Evolutionary conservation across 2,797 vertebrate genomes (phyloP).

Genomic region (Ptychadena robeensis): DNA sequence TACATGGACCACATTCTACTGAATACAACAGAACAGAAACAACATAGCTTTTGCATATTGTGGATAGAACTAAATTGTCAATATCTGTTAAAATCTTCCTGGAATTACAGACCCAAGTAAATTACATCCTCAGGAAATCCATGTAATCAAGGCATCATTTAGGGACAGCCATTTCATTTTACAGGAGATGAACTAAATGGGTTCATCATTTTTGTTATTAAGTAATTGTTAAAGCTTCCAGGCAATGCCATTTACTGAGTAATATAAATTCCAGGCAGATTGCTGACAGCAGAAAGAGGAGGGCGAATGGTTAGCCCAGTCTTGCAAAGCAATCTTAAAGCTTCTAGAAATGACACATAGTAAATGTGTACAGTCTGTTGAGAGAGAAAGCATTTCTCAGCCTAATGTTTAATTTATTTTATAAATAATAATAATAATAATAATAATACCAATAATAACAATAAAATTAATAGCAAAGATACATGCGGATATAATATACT

Average conservation of each 20-base stretch:
- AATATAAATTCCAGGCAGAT: conserved; percentile 12
- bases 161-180: conserved; percentile 25
- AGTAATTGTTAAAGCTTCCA: conserved; percentile 27
- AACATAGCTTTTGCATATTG: background rate
- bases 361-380: background rate
- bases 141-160: conserved; percentile 41
- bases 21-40: background rate
- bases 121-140: conserved; percentile 53
- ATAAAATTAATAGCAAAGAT: too few species aligned
- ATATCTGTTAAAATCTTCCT: conserved; percentile 22
- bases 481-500: too few species aligned
- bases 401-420: too few species aligned
- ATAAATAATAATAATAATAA: too few species aligned
- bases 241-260: conserved; percentile 21
- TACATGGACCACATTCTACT: background rate
- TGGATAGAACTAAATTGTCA: conserved; percentile 10
- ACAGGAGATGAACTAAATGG: conserved; percentile 38
- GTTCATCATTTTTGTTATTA: conserved; percentile 41
- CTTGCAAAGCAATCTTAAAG: too few species aligned
- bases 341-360: too few species aligned
- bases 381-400: too few species aligned
- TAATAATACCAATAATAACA: too few species aligned
- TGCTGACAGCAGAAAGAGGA: background rate
- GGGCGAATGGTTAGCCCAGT: background rate
- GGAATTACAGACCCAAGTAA: conserved; percentile 33